Evolutionary conservation across 1,140 invertebrate species (phyloP).

Genomic region (Drosophila bocki): DNA sequence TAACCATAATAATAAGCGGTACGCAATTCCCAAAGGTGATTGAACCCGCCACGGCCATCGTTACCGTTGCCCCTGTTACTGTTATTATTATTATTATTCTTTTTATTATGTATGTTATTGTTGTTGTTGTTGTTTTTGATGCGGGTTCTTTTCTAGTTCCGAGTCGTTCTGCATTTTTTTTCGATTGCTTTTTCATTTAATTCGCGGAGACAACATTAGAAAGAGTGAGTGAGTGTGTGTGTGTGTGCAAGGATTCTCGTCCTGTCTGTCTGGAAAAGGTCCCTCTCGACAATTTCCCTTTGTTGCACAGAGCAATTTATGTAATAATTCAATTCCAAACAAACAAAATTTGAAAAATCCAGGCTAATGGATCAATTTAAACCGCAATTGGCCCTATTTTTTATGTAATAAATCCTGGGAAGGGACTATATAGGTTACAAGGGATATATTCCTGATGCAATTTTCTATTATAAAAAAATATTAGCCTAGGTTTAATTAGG

Average conservation of each 20-base stretch:
- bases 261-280: constrained; percentile 10
- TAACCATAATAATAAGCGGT: constrained; percentile 56
- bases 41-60: constrained; percentile 49
- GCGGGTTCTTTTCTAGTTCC: constrained; percentile 17
- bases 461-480: background rate
- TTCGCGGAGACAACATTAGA: constrained; percentile 28
- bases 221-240: constrained; percentile 6
- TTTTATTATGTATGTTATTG: constrained; percentile 1
- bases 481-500: too few relatives aligned
- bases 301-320: constrained; percentile 13
- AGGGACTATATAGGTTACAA: background rate
- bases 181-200: constrained; percentile 51
- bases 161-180: constrained; percentile 21
- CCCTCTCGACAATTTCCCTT: constrained; percentile 1
- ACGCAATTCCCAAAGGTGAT: constrained; percentile 60
- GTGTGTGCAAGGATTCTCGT: constrained; percentile 4
- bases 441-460: background rate
- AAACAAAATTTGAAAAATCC: background rate
- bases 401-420: background rate
- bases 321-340: background rate
- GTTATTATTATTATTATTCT: constrained; percentile 18
- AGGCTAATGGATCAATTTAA: constrained; percentile 1
- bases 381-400: background rate
- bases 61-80: constrained; percentile 30
- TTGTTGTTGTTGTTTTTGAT: constrained; percentile 1